Percentiles rank a stretch among this genome's conserved stretches.
Evolutionary conservation across 2,113 vertebrate species (phyloP).

Genomic region (Nibea albiflora): DNA sequence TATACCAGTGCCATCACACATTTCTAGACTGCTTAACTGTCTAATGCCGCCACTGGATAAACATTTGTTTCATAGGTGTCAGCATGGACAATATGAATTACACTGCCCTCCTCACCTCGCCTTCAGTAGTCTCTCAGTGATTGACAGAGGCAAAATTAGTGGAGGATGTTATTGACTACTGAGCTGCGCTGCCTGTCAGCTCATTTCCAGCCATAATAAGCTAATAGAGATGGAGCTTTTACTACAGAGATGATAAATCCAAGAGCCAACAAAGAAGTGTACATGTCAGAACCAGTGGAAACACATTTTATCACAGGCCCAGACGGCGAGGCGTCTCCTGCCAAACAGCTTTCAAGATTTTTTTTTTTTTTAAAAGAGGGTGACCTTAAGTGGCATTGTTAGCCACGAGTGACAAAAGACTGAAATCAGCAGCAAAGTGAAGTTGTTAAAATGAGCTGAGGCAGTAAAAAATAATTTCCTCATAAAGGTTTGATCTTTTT

Average conservation of each 20-base stretch:
- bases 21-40: neutral
- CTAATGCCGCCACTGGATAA: neutral
- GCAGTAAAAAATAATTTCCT: neutral
- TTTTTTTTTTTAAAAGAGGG: neutral
- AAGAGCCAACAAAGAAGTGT: neutral
- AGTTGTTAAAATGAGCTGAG: neutral
- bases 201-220: conserved; percentile 19
- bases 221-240: conserved; percentile 12
- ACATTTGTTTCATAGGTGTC: conserved; percentile 3
- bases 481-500: neutral
- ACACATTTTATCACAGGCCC: neutral
- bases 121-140: conserved; percentile 3
- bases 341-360: neutral
- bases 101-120: neutral
- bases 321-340: neutral
- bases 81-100: neutral
- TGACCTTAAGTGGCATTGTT: neutral
- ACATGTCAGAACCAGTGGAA: neutral
- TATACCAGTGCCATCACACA: neutral
- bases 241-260: conserved; percentile 16
- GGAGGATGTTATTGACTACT: conserved; percentile 30
- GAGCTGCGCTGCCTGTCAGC: conserved; percentile 26
- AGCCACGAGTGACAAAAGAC: neutral
- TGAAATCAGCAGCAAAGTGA: neutral
- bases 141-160: conserved; percentile 31